These are phyloP conservation scores for Drosophila sucinea DNA, from an alignment of 1,140 invertebrate species.

Conservation along the genomic window DNA sequence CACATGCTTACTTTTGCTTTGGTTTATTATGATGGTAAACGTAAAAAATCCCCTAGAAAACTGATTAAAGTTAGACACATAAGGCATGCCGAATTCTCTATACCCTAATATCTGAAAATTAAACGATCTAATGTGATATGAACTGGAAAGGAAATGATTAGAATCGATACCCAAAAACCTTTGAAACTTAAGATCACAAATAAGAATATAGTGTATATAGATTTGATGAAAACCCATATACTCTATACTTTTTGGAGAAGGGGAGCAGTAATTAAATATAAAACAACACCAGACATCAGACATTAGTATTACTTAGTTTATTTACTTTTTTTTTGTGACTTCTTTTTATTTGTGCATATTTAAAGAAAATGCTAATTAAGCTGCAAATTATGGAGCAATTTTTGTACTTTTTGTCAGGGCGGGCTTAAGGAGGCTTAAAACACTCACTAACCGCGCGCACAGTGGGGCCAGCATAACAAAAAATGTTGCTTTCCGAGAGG, in stretches of 20 bases:
- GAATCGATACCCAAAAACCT: no score
- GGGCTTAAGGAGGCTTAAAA: slow-evolving; percentile 41
- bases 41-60: no score
- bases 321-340: slow-evolving; percentile 5
- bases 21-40: no score
- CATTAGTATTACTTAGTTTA: slow-evolving; percentile 1
- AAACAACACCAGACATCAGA: not conserved
- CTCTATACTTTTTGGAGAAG: not conserved
- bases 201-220: no score
- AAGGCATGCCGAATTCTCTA: no score
- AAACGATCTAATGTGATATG: no score
- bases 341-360: slow-evolving; percentile 52
- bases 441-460: not conserved
- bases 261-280: not conserved
- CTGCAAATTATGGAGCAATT: slow-evolving; percentile 61
- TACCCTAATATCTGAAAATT: no score
- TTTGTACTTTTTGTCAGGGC: slow-evolving; percentile 43
- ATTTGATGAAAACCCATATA: no score
- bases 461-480: not conserved
- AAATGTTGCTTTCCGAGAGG: not conserved
- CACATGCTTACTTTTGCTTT: no score
- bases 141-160: no score
- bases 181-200: no score
- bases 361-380: slow-evolving; percentile 64
- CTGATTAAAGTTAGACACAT: no score